Conservation (phyloP, 2,888 invertebrate genomes). For the Agapostemon virescens region DNA sequence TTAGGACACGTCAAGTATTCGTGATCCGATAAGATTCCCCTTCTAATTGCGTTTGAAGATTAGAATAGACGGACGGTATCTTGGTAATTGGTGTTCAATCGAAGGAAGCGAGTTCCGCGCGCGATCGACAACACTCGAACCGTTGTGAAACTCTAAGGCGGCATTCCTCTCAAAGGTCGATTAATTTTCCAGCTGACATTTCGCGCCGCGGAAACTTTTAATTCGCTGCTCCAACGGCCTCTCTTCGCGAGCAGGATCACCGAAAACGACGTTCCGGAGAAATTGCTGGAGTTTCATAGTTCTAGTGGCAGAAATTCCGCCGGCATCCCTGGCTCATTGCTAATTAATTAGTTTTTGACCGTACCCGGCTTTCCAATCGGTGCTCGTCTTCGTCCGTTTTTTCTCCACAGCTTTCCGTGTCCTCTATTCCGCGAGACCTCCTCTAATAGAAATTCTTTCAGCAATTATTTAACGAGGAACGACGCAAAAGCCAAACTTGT, state of each 20-base stretch:
- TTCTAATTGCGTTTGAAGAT: conserved; percentile 18
- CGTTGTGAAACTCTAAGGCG: conserved; percentile 1
- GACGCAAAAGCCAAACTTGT: conserved; percentile 28
- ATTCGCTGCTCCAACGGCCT: conserved; percentile 15
- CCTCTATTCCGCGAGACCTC: conserved; percentile 20
- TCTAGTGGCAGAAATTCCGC: conserved; percentile 49
- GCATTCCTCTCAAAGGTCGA: conserved; percentile 27
- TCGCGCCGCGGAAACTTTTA: conserved; percentile 44
- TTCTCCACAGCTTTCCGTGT: not conserved
- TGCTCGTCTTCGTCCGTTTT: not conserved
- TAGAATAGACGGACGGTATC: conserved; percentile 20
- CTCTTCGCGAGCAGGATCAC: not conserved
- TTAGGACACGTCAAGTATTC: conserved; percentile 7
- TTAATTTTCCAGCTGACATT: conserved; percentile 38
- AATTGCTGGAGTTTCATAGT: conserved; percentile 36
- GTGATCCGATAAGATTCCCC: conserved; percentile 20
- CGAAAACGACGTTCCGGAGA: conserved; percentile 32
- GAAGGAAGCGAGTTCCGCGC: not conserved
- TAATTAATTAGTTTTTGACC: conserved; percentile 62
- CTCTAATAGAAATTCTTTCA: conserved; percentile 50
- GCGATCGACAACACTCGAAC: not conserved
- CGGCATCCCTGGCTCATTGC: conserved; percentile 44
- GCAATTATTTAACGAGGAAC: conserved; percentile 40
- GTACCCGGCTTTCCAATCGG: conserved; percentile 34
- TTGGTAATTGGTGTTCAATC: not conserved